Base-by-base conservation (phyloP, 2,888 invertebrate species). In the Archips crataeganus region DNA sequence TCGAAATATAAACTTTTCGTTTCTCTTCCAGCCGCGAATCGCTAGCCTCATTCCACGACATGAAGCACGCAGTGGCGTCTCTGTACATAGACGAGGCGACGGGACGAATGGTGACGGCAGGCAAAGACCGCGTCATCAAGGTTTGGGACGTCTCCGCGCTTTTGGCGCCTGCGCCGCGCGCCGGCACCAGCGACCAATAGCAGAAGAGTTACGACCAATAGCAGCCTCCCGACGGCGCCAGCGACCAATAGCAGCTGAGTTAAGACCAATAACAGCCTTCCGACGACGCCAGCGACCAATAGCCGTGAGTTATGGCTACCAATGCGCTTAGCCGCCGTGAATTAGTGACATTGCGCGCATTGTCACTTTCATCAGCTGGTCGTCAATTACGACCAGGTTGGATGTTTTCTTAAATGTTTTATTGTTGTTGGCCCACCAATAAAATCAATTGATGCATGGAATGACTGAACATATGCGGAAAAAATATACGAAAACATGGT, bases 121-220 rank as follows among this genome's bases (percentile, higher is more conserved):
- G 99, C 36, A 98, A 98, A 88, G 99, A 99, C 93, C 96, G 98
- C 82, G 95, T 99, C 81, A 98, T 99, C 85, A 99, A 99, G 94
- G 90, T 98, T 81, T 98, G 98, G 98, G 98, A 98, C 89, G 95
- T 98, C 76, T 96, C 97, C 71, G 96, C 97, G 65, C 93, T 97
- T 68, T 83, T 95, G 0, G 90, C 93, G 34, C 94, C 94, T 3
- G 85, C 91, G 70, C 91, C 93, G 0, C 80, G 83, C 36, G 86
- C 93, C 9, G 87, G 88, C 73, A 85, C 91, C 76, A 84, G 88
- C 69, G 84, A 85, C 75, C 84, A 82, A 79, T 79, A 71, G 13
- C 72, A 32, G 36, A 36, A 54, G 54, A 15, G 23, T n/a, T n/a
- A 8, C 65, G 51, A 9, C 57, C 57, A 57, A 32, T 57, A 32